Evolutionary conservation across 2,113 vertebrate genomes (phyloP).

Genomic region (Smithornis capensis): DNA sequence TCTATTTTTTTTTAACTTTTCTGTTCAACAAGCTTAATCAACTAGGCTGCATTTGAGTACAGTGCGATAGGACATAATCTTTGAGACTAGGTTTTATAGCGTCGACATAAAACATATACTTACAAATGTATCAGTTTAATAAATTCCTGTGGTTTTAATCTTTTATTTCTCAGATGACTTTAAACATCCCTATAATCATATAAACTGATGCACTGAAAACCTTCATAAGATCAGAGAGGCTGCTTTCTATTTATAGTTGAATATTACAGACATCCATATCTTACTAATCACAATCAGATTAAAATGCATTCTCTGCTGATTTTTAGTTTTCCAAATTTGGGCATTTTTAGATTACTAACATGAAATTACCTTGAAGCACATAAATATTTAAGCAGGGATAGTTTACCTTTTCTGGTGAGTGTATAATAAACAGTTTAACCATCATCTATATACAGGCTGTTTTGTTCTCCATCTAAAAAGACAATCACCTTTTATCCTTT

Average conservation of each 20-base stretch:
- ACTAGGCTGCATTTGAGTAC: not conserved
- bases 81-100: not conserved
- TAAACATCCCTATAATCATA: not conserved
- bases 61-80: not conserved
- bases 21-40: not conserved
- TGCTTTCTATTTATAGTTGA: not conserved
- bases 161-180: not conserved
- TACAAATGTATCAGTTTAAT: not conserved
- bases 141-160: not conserved
- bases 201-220: not conserved
- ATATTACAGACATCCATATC: not conserved
- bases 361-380: constrained; percentile 59
- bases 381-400: constrained; percentile 67
- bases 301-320: constrained; percentile 4
- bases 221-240: not conserved
- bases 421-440: constrained; percentile 73
- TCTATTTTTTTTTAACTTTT: not conserved
- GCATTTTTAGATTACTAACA: constrained; percentile 53
- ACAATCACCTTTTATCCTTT: constrained; percentile 78
- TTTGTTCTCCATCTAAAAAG: constrained; percentile 67
- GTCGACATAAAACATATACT: not conserved
- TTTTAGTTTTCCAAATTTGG: constrained; percentile 28
- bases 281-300: not conserved
- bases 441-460: constrained; percentile 61
- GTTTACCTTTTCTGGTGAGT: constrained; percentile 67